Evolutionary conservation across 2,888 invertebrate genomes (phyloP), one percentile per base, ranked within the genome.

Genomic region (Melipona bicolor): DNA sequence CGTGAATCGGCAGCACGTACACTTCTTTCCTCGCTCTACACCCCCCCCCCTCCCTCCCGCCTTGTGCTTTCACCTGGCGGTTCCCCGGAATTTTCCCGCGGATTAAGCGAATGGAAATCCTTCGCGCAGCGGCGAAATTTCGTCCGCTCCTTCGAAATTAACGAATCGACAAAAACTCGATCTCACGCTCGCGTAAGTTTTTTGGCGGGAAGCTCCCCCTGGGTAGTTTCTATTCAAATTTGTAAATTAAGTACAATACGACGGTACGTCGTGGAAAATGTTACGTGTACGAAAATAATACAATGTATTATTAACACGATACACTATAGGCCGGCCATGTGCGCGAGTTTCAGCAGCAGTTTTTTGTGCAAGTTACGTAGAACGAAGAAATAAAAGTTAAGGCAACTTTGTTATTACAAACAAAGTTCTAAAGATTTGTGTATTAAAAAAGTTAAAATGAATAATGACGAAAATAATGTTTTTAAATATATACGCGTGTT

Each of bases 1-100:
- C 68, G 64, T 64, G 61, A 77, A 81, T 79, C 71, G 19, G 69
- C 64, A 77, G 71, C 67, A 65, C 64, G 15, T 21, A 21, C 71
- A 71, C 24, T 43, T 65, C 50, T 75, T 50, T 77, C 32, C 27
- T 2, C 24, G 24, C 1, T 1, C 56, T 0, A 9, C n/a, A n/a
- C n/a, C n/a, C n/a, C n/a, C 11, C 11, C 3, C n/a, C 11, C 21
- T 9, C n/a, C 11, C 54, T 6, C 9, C 11, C 21, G 19, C 0
- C 19, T 6, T n/a, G 21, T 50, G 50, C 21, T n/a, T 49, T 54
- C 6, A 15, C n/a, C 6, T 19, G 43, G 56, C 52, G 43, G 56
- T 61, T 61, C 17, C 4, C 15, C 24, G n/a, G 3, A 3, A 19
- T 19, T 15, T 59, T 11, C 32, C 21, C 59, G 19, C 32, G 68